Evolutionary conservation across 2,888 invertebrate species (phyloP).

Genomic region (Oasisia sp.): DNA sequence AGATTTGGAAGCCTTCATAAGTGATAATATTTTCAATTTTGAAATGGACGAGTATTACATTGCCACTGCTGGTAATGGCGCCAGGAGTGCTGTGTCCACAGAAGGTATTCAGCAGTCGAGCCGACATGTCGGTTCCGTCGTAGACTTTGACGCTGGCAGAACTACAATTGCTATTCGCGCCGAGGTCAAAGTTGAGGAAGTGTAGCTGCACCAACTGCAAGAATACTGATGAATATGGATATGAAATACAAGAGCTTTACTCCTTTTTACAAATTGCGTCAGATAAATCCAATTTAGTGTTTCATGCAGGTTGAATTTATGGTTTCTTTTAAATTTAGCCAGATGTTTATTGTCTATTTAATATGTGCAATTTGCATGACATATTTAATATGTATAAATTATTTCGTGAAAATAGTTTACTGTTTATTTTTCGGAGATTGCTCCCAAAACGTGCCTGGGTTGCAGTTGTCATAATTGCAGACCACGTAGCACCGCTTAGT

Average conservation of each 20-base stretch:
- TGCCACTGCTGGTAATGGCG: not conserved
- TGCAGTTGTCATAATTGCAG: no score
- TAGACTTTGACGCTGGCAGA: not conserved
- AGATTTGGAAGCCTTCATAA: not conserved
- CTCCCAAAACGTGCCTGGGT: no score
- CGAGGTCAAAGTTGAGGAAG: slow-evolving; percentile 17
- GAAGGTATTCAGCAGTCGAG: not conserved
- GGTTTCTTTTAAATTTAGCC: no score
- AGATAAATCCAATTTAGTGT: no score
- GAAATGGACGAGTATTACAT: not conserved
- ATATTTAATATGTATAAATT: no score
- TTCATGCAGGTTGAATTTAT: no score
- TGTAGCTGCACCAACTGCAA: not conserved
- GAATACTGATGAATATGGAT: not conserved
- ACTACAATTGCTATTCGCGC: not conserved
- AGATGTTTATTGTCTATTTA: no score
- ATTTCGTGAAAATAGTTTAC: no score
- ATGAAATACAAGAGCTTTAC: not conserved
- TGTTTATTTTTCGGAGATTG: no score
- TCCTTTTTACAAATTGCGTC: not conserved
- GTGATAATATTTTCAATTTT: not conserved
- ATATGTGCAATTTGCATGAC: no score
- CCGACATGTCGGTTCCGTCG: not conserved
- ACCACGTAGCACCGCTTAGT: no score
- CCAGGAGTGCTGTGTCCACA: not conserved